Conservation (phyloP, 2,113 vertebrate genomes). For the Mesoclemmys tuberculata region DNA sequence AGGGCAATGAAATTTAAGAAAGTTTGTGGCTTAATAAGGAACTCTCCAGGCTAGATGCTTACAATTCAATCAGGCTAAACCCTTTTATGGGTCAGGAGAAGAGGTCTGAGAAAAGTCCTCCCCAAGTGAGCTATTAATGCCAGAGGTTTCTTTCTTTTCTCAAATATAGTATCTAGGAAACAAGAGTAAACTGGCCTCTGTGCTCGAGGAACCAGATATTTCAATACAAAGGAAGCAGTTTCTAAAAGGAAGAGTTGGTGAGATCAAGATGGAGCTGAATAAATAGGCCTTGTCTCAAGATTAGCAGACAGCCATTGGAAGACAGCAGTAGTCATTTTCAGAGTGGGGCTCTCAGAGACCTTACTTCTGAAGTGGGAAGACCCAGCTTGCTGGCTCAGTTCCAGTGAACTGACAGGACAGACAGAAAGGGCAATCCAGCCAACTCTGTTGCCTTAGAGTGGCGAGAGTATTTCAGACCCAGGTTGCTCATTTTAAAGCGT, state of each 20-base stretch:
- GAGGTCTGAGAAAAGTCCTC: background rate
- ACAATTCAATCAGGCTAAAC: background rate
- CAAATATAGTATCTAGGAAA: background rate
- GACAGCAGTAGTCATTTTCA: background rate
- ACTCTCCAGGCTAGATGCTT: background rate
- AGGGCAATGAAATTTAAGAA: background rate
- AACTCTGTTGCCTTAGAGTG: background rate
- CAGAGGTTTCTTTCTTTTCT: background rate
- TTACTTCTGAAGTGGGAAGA: background rate
- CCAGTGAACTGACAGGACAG: background rate
- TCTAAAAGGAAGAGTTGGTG: background rate
- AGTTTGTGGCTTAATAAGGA: background rate
- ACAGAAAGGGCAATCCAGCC: background rate
- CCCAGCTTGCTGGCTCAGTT: background rate
- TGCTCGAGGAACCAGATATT: background rate
- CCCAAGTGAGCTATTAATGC: background rate
- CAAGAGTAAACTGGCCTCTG: background rate
- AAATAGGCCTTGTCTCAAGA: background rate
- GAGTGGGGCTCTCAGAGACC: background rate
- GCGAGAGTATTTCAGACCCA: background rate
- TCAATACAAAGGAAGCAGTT: background rate
- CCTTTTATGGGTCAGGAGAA: background rate
- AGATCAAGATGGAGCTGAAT: background rate
- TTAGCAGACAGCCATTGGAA: background rate
- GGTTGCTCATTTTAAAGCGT: background rate